phyloP scores from a whole-genome alignment of 1,140 invertebrate species.

The Diabrotica undecimpunctata region DNA sequence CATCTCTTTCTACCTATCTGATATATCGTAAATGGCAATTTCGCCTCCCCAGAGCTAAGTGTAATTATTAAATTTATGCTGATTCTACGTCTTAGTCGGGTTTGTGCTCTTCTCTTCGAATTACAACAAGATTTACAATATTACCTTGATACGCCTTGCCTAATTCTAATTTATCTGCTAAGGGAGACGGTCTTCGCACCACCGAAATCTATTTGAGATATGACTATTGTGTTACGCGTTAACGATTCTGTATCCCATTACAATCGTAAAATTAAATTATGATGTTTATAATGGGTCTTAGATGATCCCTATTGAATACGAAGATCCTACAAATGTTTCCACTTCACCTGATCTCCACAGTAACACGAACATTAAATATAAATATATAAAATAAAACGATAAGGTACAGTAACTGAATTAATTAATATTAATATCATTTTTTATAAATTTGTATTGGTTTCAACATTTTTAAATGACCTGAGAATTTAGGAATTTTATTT shows the following conservation, averaged over 20 bases:
- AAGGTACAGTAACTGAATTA: too few species aligned
- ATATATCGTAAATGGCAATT: conserved; percentile 18
- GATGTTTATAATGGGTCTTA: conserved; percentile 36
- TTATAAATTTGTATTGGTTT: too few species aligned
- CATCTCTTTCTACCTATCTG: neutral
- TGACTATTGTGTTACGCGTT: conserved; percentile 38
- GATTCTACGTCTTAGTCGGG: conserved; percentile 50
- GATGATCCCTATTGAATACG: conserved; percentile 9
- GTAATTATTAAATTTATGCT: conserved; percentile 53
- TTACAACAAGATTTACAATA: conserved; percentile 51
- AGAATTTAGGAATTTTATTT: too few species aligned
- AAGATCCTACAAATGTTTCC: neutral
- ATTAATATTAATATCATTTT: too few species aligned
- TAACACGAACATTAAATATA: too few species aligned
- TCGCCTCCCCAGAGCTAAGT: conserved; percentile 18
- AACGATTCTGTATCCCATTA: conserved; percentile 35
- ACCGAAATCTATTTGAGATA: conserved; percentile 37
- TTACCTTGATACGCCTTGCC: conserved; percentile 48
- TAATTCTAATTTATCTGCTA: conserved; percentile 49
- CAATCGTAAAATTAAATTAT: conserved; percentile 46
- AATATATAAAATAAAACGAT: too few species aligned
- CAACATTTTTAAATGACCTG: too few species aligned
- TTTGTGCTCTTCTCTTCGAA: conserved; percentile 42
- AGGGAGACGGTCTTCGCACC: conserved; percentile 25
- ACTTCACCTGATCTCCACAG: neutral